Evolutionary conservation across 2,113 vertebrate species (phyloP).

Genomic region (Mungos mungo): DNA sequence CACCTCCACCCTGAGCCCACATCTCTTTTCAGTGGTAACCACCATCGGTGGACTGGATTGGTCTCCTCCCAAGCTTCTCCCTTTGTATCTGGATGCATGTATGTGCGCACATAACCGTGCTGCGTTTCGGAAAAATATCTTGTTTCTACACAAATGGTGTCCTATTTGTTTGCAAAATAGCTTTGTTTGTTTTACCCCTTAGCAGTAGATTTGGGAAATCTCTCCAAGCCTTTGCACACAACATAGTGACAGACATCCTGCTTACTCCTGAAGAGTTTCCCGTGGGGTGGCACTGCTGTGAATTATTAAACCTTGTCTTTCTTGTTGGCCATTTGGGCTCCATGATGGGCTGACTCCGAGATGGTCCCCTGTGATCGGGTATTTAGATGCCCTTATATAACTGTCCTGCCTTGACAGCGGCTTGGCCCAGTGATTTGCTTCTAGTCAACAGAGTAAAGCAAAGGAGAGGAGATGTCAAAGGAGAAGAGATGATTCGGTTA

Average conservation of each 20-base stretch:
- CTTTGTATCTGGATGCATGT: neutral
- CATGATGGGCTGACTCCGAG: neutral
- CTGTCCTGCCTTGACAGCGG: neutral
- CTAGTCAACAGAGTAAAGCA: neutral
- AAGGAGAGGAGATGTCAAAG: neutral
- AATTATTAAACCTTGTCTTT: neutral
- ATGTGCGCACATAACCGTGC: neutral
- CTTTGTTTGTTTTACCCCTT: constrained; percentile 1
- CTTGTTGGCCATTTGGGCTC: neutral
- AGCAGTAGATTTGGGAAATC: neutral
- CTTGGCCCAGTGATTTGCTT: neutral
- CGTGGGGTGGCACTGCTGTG: rapidly evolving
- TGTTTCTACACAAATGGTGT: constrained; percentile 21
- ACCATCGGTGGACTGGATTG: neutral
- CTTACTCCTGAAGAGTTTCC: neutral
- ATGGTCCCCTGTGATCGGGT: neutral
- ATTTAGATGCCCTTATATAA: neutral
- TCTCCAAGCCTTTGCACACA: neutral
- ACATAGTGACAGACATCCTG: neutral
- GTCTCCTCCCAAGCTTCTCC: neutral
- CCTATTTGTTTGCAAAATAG: neutral
- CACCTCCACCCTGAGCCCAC: neutral
- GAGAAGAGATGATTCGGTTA: neutral
- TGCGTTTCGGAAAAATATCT: neutral
- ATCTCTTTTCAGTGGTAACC: neutral